These are phyloP conservation scores for Pongo abelii DNA, from an alignment of 2,113 vertebrate species.

Conservation along the genomic window DNA sequence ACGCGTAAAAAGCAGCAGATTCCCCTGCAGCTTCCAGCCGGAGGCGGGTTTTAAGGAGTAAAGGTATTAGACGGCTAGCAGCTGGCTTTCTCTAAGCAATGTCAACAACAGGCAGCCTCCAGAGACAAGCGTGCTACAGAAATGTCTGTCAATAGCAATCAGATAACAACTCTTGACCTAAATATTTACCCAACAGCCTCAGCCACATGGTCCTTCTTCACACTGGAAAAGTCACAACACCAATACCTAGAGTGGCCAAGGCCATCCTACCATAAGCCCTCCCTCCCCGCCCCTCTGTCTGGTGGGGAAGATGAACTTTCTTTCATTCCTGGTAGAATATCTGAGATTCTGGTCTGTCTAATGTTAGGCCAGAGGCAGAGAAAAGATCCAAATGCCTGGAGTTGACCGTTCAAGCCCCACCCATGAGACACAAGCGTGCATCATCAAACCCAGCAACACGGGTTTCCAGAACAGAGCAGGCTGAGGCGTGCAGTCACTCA, in stretches of 20 bases:
- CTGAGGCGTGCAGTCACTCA: neutral
- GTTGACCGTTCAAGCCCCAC: too few relatives aligned
- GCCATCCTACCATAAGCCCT: too few relatives aligned
- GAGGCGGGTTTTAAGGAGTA: neutral
- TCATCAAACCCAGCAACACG: accelerated
- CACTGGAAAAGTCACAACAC: neutral
- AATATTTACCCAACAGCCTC: neutral
- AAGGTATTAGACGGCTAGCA: neutral
- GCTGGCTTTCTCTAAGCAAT: neutral
- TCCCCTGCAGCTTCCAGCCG: neutral
- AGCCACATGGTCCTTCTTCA: neutral
- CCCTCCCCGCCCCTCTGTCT: accelerated
- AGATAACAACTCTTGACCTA: neutral
- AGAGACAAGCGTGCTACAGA: neutral
- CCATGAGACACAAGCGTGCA: accelerated
- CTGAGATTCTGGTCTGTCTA: neutral
- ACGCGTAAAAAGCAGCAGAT: neutral
- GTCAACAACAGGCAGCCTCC: neutral
- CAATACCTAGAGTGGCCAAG: neutral
- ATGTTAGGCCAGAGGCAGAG: neutral
- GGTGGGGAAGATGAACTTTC: neutral
- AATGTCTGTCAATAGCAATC: neutral
- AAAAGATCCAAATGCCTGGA: neutral
- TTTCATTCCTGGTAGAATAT: neutral
- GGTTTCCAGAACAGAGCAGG: neutral